Base-by-base conservation (phyloP, 23 tunicate genomes). In the Phallusia fumigata region DNA sequence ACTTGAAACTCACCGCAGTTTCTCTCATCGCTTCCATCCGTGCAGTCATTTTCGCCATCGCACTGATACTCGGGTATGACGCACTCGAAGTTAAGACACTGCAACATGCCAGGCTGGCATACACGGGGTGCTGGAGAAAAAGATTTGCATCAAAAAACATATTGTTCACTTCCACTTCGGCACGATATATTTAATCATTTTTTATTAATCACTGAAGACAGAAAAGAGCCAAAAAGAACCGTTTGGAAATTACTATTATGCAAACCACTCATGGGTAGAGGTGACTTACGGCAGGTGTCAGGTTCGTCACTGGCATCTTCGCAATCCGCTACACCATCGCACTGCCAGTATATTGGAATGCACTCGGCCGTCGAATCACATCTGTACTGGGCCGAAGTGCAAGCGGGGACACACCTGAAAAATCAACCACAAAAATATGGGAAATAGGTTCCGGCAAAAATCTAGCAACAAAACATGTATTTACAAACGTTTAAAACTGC, bases 301-400 rank as follows among this genome's bases (percentile, higher is more conserved):
- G 97, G 97, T 88, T 93, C 97, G 78, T 93, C 97, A 36, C 97
- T 93, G 32, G 93, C 97, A 81, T 93, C 97, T 0, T 92, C 93
- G 72, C 97, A 93, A 82, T 93, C 97, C 33, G 84, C 73, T 31
- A 88, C 84, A 15, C 97, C 97, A 35, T 93, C 97, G 84, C 97
- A 93, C 72, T 88, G 80, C 92, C 92, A 93, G 40, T 84, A 81
- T 31, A 93, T 73, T 31, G 92, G 92, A 36, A 93, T 93, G 77
- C 97, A 93, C 53, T 93, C 88, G 80, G 88, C 92, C 26, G 52
- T 85, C 19, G 89, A 76, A 36, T 93, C 92, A 53, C 97, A 93
- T 26, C 92, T 92, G 69, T 75, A 93, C 76, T 93, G 97, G 5
- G 92, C 86, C 12, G 92, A 84, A 11, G 92, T 81, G 47, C 97